A percentile compares a stretch with the other conserved stretches of the same genome.
Conservation (phyloP, 1,140 invertebrate genomes). For the Chymomyza costata region DNA sequence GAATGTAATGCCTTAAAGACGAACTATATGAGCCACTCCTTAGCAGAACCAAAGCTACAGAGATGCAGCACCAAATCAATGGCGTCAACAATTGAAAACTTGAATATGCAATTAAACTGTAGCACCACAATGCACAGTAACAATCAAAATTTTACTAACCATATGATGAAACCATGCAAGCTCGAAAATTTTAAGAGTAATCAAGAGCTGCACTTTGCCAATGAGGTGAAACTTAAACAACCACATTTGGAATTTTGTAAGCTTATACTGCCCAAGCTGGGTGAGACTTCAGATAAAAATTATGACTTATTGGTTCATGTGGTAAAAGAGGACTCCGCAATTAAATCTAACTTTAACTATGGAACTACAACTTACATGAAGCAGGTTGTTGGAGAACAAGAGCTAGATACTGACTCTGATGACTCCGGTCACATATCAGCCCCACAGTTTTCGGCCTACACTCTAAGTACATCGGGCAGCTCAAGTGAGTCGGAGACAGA, state of each 20-base stretch:
- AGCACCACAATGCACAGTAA: too few species aligned
- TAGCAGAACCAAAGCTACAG: neutral
- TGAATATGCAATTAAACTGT: too few species aligned
- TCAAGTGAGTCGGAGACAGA: conserved; percentile 55
- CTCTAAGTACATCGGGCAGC: conserved; percentile 51
- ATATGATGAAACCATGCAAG: too few species aligned
- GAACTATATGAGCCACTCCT: neutral
- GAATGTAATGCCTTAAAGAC: neutral
- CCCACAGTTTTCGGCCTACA: conserved; percentile 40
- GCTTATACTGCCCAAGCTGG: conserved; percentile 68
- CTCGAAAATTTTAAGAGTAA: too few species aligned
- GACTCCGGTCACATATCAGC: conserved; percentile 87
- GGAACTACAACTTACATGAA: conserved; percentile 14
- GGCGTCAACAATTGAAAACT: too few species aligned
- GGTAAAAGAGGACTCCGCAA: conserved; percentile 26
- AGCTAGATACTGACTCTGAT: conserved; percentile 78
- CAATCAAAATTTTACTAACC: too few species aligned
- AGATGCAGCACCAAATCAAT: neutral
- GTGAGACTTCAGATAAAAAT: conserved; percentile 66
- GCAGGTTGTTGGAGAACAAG: conserved; percentile 15
- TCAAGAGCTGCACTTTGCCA: conserved; percentile 64
- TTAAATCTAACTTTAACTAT: neutral
- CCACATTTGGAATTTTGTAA: conserved; percentile 67
- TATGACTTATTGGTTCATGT: conserved; percentile 64
- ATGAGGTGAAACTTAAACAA: conserved; percentile 56